phyloP scores from a whole-genome alignment of 1,140 invertebrate species.

The Ptiloglossa arizonensis region DNA sequence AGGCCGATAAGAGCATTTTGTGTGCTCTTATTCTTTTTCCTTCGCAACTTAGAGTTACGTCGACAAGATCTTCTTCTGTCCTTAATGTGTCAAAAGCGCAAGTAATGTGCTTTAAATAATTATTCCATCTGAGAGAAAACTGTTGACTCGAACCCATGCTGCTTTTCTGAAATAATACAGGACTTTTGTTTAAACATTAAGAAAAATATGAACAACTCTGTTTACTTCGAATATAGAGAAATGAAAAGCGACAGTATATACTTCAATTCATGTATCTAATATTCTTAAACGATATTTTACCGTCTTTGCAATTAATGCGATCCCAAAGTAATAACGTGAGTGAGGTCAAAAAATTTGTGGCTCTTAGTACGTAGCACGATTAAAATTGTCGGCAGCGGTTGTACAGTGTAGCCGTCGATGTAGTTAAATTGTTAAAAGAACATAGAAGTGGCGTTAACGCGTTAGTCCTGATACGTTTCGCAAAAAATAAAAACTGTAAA shows the following conservation, averaged over 20 bases:
- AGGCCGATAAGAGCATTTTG: constrained; percentile 92
- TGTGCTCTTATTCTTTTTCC: constrained; percentile 91
- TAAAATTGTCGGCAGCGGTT: constrained; percentile 14
- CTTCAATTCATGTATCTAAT: neutral
- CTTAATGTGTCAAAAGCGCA: constrained; percentile 90
- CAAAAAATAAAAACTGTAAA: constrained; percentile 67
- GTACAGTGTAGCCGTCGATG: neutral
- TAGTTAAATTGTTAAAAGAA: neutral
- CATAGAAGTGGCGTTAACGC: constrained; percentile 13
- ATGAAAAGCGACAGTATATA: neutral
- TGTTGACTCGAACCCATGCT: constrained; percentile 85
- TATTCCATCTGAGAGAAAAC: constrained; percentile 90
- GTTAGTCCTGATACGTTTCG: constrained; percentile 47
- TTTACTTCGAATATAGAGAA: neutral
- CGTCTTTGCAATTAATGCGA: constrained; percentile 32
- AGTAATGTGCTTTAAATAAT: constrained; percentile 88
- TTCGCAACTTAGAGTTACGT: constrained; percentile 93
- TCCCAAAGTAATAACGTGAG: constrained; percentile 24
- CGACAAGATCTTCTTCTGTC: constrained; percentile 90
- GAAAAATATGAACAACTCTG: neutral
- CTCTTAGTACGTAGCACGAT: constrained; percentile 11
- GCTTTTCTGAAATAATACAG: constrained; percentile 60
- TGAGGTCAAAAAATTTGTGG: constrained; percentile 15
- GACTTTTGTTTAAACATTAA: neutral
- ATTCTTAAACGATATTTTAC: constrained; percentile 33